Percentiles rank a stretch among this genome's conserved stretches.
phyloP scores from a whole-genome alignment of 2,113 vertebrate genomes.

The Perca flavescens region DNA sequence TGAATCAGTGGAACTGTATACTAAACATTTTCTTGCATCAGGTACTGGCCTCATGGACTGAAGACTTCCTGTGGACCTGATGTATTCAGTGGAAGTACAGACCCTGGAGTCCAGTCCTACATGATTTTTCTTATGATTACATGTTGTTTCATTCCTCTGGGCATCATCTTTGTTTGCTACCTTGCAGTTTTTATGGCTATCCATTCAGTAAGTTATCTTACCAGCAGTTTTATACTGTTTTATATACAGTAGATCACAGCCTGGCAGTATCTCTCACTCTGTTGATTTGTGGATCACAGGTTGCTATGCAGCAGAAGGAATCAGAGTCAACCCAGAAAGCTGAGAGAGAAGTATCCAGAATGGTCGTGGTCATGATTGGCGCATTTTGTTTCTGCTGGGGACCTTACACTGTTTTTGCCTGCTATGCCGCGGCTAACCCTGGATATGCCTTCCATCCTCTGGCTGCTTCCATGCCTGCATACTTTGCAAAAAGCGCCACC shows the following conservation, averaged over 20 bases:
- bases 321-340: slow-evolving; percentile 94
- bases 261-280: background rate
- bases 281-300: slow-evolving; percentile 75
- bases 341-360: slow-evolving; percentile 91
- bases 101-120: slow-evolving; percentile 89
- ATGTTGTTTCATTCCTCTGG: slow-evolving; percentile 87
- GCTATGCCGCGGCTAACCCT: slow-evolving; percentile 88
- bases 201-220: slow-evolving; percentile 82
- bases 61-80: slow-evolving; percentile 94
- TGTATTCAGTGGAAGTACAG: slow-evolving; percentile 90
- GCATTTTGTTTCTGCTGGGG: slow-evolving; percentile 90
- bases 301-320: slow-evolving; percentile 91
- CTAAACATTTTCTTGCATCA: slow-evolving; percentile 49
- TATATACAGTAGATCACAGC: background rate
- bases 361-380: slow-evolving; percentile 90
- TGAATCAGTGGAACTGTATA: background rate
- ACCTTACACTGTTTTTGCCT: slow-evolving; percentile 89
- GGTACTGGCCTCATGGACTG: slow-evolving; percentile 92
- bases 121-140: slow-evolving; percentile 90
- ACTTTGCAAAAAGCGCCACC: slow-evolving; percentile 93
- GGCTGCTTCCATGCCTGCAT: slow-evolving; percentile 88
- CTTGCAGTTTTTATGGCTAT: slow-evolving; percentile 90
- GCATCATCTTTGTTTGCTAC: slow-evolving; percentile 89
- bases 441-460: slow-evolving; percentile 91
- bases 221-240: background rate